Evolutionary conservation across 2,113 vertebrate species (phyloP), one percentile per base, ranked within the genome.

Genomic region (Esox niger): DNA sequence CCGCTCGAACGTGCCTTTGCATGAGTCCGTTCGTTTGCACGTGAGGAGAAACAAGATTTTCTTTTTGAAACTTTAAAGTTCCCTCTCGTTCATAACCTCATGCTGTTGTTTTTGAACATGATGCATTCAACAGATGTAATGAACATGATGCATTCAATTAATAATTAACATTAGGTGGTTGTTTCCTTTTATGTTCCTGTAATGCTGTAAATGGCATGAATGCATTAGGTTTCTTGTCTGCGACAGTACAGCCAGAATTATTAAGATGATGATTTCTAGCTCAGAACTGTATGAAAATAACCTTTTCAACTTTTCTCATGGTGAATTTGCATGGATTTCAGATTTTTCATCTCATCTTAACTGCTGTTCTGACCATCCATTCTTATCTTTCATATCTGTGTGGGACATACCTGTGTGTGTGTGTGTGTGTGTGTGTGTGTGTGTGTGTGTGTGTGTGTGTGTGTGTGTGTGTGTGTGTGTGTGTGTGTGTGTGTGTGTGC

Each of bases 1-100:
- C 63, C 80, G 71, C 57, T 65, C 62, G 66, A 84, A 74, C 69
- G 73, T 76, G 75, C 79, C 82, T 88, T 75, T 92, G 92, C 91
- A 92, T 92, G 92, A 87, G 84, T 81, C 82, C 76, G 78, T 90
- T 43, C 35, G 4, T 43, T n/a, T 91, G 92, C 91, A 93, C 91
- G 92, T 82, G 59, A 65, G 77, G 30, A 69, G 81, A 81, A 83
- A 76, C 60, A 77, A 31, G 57, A 80, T 81, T 62, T 73, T 81
- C 29, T 60, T 31, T 54, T 79, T 77, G 81, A 75, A 74, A 80
- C 76, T 81, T 87, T 79, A 64, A 11, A 60, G 77, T 84, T 83
- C 86, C 81, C 81, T 65, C 77, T 80, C 74, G 79, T 82, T 76
- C 46, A 78, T 84, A 70, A 70, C 52, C 66, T 84, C 17, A 74